Percentiles rank a stretch among this genome's conserved stretches.
Evolutionary conservation across 2,113 vertebrate genomes (phyloP).

Genomic region (Grammomys surdaster): DNA sequence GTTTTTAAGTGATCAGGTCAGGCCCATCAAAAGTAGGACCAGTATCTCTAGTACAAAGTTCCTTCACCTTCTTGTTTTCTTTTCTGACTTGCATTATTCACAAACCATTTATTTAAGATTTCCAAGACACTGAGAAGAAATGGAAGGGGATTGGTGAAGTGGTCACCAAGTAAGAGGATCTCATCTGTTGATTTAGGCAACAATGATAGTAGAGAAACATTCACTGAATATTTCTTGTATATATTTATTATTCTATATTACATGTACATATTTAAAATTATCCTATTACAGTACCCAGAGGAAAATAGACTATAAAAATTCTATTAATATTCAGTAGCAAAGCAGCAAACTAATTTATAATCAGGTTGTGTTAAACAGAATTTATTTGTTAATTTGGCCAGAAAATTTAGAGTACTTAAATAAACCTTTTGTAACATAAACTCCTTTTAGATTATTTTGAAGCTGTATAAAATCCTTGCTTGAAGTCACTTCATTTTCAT

Average conservation of each 20-base stretch:
- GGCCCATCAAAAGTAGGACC: not conserved
- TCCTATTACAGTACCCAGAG: not conserved
- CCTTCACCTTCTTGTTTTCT: not conserved
- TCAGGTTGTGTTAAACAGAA: slow-evolving; percentile 13
- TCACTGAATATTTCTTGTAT: not conserved
- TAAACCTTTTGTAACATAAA: slow-evolving; percentile 32
- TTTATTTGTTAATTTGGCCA: slow-evolving; percentile 48
- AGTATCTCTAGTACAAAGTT: not conserved
- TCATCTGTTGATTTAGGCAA: slow-evolving; percentile 8
- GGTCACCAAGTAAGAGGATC: slow-evolving; percentile 10
- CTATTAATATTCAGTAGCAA: slow-evolving; percentile 34
- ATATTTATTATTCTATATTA: not conserved
- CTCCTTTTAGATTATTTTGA: slow-evolving; percentile 36
- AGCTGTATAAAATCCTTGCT: slow-evolving; percentile 50
- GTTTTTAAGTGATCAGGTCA: not conserved
- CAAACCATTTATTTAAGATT: not conserved
- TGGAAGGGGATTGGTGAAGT: not conserved
- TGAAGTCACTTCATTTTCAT: slow-evolving; percentile 67
- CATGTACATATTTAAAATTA: not conserved
- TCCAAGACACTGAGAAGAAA: not conserved
- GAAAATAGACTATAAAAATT: slow-evolving; percentile 22
- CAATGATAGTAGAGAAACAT: not conserved
- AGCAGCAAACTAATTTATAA: slow-evolving; percentile 47
- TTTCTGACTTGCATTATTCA: not conserved
- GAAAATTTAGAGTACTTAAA: slow-evolving; percentile 7